Base-by-base conservation (phyloP, 2,797 vertebrate species). In the Sebastes ruberrimus region DNA sequence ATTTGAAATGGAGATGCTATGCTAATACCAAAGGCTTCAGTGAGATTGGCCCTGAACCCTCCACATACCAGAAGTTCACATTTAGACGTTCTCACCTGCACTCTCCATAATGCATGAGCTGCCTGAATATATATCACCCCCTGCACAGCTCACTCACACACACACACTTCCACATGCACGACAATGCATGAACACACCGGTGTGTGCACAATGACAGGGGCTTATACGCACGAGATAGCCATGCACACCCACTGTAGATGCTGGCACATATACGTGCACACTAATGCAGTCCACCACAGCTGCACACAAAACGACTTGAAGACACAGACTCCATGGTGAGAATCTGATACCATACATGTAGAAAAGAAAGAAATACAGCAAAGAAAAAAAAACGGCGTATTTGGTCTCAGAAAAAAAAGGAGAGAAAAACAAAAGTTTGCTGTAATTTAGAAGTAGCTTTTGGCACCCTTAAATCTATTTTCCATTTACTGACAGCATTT, bases 31-130 rank as follows among this genome's bases (percentile, higher is more conserved):
- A 93, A 88, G 89, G 93, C 93, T 92, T 86, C 20, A 46, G 90
- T 91, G 88, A 92, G 93, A 95, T 93, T 91, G 93, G 92, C 90
- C 93, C 88, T 93, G 93, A 94, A 94, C 92, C 77, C 75, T 91
- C 85, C 88, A 90, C 91, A 91, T 93, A 91, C 82, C 93, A 86
- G 89, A 90, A 89, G 88, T 92, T 93, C 91, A 92, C 91, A 85
- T 92, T 92, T 92, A 90, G 90, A 89, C 69, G 52, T 87, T 91
- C 89, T 95, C 91, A 93, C 93, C 91, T 94, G 91, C 89, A 73
- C 89, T 86, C 88, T 95, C 88, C 93, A 95, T 95, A 93, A 95
- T 95, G 92, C 93, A 95, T 95, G 93, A 94, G 85, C 76, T 67
- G 83, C 82, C 90, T 89, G 92, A 93, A 95, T 92, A 91, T 92